Conservation (phyloP, 1,140 invertebrate species). For the Apolygus lucorum region DNA sequence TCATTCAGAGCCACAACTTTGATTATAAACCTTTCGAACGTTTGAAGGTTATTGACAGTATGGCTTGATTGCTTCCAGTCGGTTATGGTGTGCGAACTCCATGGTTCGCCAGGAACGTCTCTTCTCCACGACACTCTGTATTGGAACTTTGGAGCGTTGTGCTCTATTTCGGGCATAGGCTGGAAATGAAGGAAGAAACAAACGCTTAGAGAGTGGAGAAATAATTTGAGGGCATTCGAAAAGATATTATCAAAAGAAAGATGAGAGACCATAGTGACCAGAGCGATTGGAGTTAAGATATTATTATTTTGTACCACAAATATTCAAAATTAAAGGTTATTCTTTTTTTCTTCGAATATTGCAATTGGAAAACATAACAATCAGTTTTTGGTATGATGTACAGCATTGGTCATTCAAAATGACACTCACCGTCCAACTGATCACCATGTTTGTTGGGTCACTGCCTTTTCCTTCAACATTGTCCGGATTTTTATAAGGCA, state of each 20-base stretch:
- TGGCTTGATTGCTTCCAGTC: slow-evolving; percentile 64
- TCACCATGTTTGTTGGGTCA: slow-evolving; percentile 80
- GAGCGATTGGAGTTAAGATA: too few relatives aligned
- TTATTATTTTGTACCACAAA: too few relatives aligned
- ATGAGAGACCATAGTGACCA: too few relatives aligned
- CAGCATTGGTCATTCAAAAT: too few relatives aligned
- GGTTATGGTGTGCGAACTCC: slow-evolving; percentile 60
- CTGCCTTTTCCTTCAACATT: slow-evolving; percentile 87
- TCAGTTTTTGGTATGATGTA: too few relatives aligned
- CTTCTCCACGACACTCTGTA: slow-evolving; percentile 83
- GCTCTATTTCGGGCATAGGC: slow-evolving; percentile 92
- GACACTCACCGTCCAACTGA: slow-evolving; percentile 78
- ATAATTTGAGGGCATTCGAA: too few relatives aligned
- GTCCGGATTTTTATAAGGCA: slow-evolving; percentile 89
- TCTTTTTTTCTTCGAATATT: background rate
- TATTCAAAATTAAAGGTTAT: too few relatives aligned
- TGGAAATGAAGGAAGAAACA: slow-evolving; percentile 37
- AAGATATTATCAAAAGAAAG: background rate
- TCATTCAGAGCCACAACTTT: slow-evolving; percentile 89
- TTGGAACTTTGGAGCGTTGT: slow-evolving; percentile 87
- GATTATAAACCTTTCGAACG: slow-evolving; percentile 82
- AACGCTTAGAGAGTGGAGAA: background rate
- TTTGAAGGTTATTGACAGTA: slow-evolving; percentile 72
- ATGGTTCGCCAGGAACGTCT: slow-evolving; percentile 63
- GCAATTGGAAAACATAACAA: too few relatives aligned